Conservation (phyloP, 2,888 invertebrate species). For the Brachypalpus laphriformis region DNA sequence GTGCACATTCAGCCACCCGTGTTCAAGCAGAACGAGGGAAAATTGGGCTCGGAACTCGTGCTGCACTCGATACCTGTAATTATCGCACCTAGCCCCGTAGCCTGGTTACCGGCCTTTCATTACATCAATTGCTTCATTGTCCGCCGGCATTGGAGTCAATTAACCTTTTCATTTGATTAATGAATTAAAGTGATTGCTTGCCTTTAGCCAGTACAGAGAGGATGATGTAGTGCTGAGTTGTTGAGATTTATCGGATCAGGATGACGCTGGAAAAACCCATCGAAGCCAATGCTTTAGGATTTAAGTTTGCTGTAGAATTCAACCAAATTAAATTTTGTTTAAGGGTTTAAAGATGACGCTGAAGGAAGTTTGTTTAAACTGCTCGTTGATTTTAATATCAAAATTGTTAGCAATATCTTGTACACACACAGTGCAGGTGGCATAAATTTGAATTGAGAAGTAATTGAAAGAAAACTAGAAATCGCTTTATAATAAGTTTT, state of each 20-base stretch:
- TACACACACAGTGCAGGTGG: too few species aligned
- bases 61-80: constrained; percentile 73
- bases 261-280: background rate
- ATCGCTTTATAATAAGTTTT: too few species aligned
- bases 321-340: too few species aligned
- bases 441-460: too few species aligned
- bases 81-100: constrained; percentile 66
- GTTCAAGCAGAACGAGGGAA: constrained; percentile 29
- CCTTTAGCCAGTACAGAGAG: background rate
- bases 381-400: too few species aligned
- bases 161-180: constrained; percentile 65
- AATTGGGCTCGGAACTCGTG: constrained; percentile 68
- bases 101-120: constrained; percentile 59
- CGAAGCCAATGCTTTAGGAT: background rate
- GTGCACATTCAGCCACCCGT: constrained; percentile 29
- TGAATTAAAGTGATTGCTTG: constrained; percentile 63
- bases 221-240: background rate
- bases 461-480: too few species aligned
- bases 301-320: too few species aligned
- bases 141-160: constrained; percentile 50
- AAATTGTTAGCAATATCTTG: too few species aligned
- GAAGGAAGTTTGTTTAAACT: too few species aligned
- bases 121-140: constrained; percentile 71
- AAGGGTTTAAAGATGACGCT: too few species aligned
- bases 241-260: background rate